Percentiles rank a stretch among this genome's conserved stretches.
phyloP scores from a whole-genome alignment of 2,888 invertebrate species.

The Ectropis crepuscularia region DNA sequence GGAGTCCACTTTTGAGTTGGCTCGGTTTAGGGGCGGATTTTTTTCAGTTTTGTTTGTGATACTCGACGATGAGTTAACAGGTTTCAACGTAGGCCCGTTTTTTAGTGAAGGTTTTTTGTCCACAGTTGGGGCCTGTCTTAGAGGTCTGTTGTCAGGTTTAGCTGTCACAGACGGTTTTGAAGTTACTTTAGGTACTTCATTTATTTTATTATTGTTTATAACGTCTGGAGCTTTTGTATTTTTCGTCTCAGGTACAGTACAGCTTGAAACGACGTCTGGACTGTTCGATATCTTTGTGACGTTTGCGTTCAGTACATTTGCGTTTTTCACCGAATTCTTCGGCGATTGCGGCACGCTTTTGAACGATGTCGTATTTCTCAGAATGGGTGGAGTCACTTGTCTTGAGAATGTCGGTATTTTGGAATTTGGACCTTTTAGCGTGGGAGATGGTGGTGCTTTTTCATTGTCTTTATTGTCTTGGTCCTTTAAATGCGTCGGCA shows the following conservation, averaged over 20 bases:
- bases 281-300: slow-evolving; percentile 82
- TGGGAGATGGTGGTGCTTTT: slow-evolving; percentile 70
- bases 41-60: slow-evolving; percentile 62
- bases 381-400: slow-evolving; percentile 81
- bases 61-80: slow-evolving; percentile 57
- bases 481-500: slow-evolving; percentile 78
- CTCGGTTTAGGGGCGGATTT: slow-evolving; percentile 62
- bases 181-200: slow-evolving; percentile 76
- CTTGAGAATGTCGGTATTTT: slow-evolving; percentile 78
- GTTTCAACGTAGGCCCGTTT: slow-evolving; percentile 62
- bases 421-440: slow-evolving; percentile 70
- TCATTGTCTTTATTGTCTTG: slow-evolving; percentile 61
- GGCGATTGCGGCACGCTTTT: slow-evolving; percentile 73
- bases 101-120: slow-evolving; percentile 71
- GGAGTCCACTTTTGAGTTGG: slow-evolving; percentile 70
- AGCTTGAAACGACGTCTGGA: slow-evolving; percentile 90
- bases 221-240: slow-evolving; percentile 86
- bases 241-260: slow-evolving; percentile 81
- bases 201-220: slow-evolving; percentile 81
- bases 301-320: slow-evolving; percentile 42
- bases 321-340: slow-evolving; percentile 64
- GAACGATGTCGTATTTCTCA: slow-evolving; percentile 75
- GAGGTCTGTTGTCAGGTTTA: slow-evolving; percentile 73
- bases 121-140: slow-evolving; percentile 67
- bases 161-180: slow-evolving; percentile 72